Evolutionary conservation across 1,140 invertebrate genomes (phyloP).

Genomic region (Probaryconus sp.): DNA sequence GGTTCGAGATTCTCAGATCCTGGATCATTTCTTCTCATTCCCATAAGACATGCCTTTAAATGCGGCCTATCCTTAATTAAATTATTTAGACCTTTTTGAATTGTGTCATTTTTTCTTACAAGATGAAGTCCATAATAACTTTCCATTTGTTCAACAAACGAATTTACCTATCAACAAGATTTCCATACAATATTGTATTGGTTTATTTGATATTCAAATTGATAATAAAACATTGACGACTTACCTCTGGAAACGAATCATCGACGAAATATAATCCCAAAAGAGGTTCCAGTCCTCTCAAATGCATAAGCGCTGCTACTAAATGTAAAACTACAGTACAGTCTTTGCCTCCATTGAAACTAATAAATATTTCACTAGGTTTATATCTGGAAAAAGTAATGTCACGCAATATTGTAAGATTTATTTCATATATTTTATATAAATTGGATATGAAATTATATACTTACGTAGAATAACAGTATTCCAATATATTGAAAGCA

Average conservation of each 20-base stretch:
- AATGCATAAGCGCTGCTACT: conserved; percentile 81
- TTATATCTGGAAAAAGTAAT: conserved; percentile 78
- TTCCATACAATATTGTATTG: background rate
- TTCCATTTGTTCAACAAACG: conserved; percentile 86
- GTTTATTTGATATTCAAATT: background rate
- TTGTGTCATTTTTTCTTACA: conserved; percentile 83
- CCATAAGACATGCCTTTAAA: conserved; percentile 92
- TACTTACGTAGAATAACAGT: conserved; percentile 70
- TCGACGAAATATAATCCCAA: conserved; percentile 78
- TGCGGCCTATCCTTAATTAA: conserved; percentile 82
- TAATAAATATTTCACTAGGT: conserved; percentile 87
- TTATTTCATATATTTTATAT: background rate
- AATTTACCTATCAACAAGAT: conserved; percentile 80
- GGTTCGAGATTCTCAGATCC: conserved; percentile 82
- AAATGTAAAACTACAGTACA: conserved; percentile 94
- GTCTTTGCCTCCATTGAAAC: conserved; percentile 99
- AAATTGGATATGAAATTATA: conserved; percentile 17
- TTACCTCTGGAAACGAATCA: conserved; percentile 87
- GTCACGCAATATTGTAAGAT: too few species aligned
- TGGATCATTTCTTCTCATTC: conserved; percentile 91
- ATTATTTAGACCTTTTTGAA: conserved; percentile 84
- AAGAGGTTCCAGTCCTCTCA: conserved; percentile 69
- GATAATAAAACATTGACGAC: background rate
- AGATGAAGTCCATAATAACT: conserved; percentile 87
- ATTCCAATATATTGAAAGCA: conserved; percentile 66